Base-by-base conservation (phyloP, 2,888 invertebrate genomes). In the Zeuzera pyrina region DNA sequence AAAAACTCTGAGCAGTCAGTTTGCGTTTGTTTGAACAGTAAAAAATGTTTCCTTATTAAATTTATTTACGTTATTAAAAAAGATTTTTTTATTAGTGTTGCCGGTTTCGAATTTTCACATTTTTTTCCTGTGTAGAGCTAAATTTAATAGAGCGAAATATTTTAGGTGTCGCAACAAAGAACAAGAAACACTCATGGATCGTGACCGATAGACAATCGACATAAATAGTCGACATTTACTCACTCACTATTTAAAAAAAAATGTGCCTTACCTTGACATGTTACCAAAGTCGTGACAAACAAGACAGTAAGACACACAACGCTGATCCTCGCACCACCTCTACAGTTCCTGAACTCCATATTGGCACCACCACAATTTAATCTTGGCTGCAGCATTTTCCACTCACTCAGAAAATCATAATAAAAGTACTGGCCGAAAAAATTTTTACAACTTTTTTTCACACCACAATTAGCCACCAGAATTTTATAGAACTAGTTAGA, bases 311-410 rank as follows among this genome's bases (percentile, higher is more conserved):
- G 50, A 49, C 57, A 43, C 47, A 57, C 57, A 56, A 59, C 43
- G 42, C 42, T 42, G 39, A 41, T 42, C 29, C 31, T 32, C 14
- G 15, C 6, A 30, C 26, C 43, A 36, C 38, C 35, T 33, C 29
- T 40, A 59, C 44, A 51, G 49, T 50, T 46, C 42, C 46, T 38
- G 34, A 57, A 56, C 56, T 52, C 46, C 58, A 61, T 56, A 50
- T 48, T 58, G 40, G 40, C 62, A 57, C 65, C 48, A 47, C 49
- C 69, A 76, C 72, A 62, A 52, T 52, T 52, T 62, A 74, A 66
- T 68, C 77, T 78, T 27, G 77, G 77, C 57, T 77, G 77, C 32
- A 78, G 71, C 81, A 78, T 79, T 57, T n/a, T 57, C 27, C 57
- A 63, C 61, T 61, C 49, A 51, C 64, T 54, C 29, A 33, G 31